Conservation (phyloP, 2,797 vertebrate genomes). For the Eleutherodactylus coqui region DNA sequence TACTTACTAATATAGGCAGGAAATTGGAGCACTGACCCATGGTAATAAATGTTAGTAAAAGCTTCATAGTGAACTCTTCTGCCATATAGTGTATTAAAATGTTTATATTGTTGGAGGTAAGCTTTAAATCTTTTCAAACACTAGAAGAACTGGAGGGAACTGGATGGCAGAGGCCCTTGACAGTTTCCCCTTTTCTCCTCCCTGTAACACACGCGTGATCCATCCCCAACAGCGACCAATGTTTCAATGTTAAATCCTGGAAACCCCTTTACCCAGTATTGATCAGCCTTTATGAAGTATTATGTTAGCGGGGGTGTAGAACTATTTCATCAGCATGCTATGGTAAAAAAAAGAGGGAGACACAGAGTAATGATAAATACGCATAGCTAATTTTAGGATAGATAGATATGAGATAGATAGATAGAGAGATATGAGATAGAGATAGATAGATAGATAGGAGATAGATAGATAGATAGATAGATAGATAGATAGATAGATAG, state of each 20-base stretch:
- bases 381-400: neutral
- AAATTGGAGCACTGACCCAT: no score
- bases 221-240: neutral
- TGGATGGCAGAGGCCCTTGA: neutral
- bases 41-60: no score
- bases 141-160: neutral
- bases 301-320: no score
- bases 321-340: no score
- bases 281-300: neutral
- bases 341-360: no score
- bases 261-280: neutral
- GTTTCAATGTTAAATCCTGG: neutral
- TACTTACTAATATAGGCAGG: no score
- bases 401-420: conserved; percentile 11
- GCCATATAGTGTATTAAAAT: neutral
- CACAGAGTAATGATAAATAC: no score
- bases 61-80: no score
- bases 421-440: neutral
- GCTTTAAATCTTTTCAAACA: neutral
- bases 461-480: neutral
- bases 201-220: no score
- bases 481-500: conserved; percentile 15
- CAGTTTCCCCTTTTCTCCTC: neutral
- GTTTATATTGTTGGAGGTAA: neutral
- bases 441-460: neutral